Conservation (phyloP, 2,113 vertebrate species). For the Irena cyanogastra region DNA sequence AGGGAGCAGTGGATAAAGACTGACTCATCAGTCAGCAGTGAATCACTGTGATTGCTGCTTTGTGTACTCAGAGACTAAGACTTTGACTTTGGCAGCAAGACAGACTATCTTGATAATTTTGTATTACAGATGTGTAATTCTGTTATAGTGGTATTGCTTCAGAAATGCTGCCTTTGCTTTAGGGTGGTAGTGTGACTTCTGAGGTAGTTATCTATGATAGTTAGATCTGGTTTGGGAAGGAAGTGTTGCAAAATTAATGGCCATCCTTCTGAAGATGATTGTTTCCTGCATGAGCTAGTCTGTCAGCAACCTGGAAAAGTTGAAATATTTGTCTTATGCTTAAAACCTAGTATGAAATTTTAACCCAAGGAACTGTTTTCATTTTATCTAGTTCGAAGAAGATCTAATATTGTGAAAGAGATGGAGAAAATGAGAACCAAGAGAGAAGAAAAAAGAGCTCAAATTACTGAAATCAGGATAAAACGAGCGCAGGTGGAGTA, state of each 20-base stretch:
- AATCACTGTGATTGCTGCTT: background rate
- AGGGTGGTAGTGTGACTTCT: background rate
- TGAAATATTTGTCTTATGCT: background rate
- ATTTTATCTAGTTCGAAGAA: constrained; percentile 74
- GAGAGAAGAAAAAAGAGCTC: constrained; percentile 79
- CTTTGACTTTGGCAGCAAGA: background rate
- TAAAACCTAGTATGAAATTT: background rate
- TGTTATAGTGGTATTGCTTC: background rate
- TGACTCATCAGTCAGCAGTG: background rate
- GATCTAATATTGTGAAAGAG: constrained; percentile 76
- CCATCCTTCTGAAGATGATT: background rate
- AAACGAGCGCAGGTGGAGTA: constrained; percentile 85
- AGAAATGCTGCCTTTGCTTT: background rate
- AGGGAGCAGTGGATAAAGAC: constrained; percentile 2
- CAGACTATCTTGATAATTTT: background rate
- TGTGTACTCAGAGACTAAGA: background rate
- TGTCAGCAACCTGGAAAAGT: background rate
- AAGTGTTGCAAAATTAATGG: background rate
- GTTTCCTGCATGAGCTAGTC: background rate
- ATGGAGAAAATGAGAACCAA: constrained; percentile 84
- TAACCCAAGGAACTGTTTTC: background rate
- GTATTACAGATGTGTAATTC: background rate
- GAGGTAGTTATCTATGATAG: background rate
- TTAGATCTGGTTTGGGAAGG: background rate
- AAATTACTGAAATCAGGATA: constrained; percentile 74